Conservation (phyloP, 1,140 invertebrate genomes). For the Drosophila orena region DNA sequence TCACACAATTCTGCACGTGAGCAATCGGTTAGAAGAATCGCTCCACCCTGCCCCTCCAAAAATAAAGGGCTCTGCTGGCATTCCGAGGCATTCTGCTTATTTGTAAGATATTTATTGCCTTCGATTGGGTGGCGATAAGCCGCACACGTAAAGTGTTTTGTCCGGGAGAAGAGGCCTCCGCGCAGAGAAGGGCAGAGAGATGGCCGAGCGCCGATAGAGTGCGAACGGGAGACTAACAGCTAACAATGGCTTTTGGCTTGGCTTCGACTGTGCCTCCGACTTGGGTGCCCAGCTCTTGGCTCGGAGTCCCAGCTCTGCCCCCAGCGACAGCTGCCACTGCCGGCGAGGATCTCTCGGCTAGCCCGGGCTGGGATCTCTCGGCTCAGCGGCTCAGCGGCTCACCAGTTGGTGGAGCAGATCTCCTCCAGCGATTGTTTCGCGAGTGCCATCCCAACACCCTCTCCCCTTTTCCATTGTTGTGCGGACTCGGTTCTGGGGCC, state of each 20-base stretch:
- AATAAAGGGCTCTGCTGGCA: conserved; percentile 39
- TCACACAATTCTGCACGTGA: conserved; percentile 72
- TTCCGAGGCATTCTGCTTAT: conserved; percentile 85
- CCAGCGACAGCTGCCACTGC: conserved; percentile 67
- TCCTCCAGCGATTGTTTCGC: conserved; percentile 38
- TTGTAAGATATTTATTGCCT: conserved; percentile 85
- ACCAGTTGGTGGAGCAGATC: conserved; percentile 36
- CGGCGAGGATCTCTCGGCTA: conserved; percentile 46
- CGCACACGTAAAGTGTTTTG: conserved; percentile 83
- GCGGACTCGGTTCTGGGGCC: conserved; percentile 6
- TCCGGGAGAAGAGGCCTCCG: conserved; percentile 30
- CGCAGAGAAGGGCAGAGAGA: conserved; percentile 34
- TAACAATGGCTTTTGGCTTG: conserved; percentile 51
- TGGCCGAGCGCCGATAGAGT: conserved; percentile 47
- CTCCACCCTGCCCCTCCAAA: not conserved
- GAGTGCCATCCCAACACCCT: conserved; percentile 49
- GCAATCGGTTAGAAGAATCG: conserved; percentile 49
- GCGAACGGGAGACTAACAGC: conserved; percentile 47
- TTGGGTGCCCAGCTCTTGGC: conserved; percentile 1
- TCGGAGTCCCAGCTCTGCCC: conserved; percentile 31
- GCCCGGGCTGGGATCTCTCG: conserved; percentile 15
- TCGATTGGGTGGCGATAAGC: conserved; percentile 83
- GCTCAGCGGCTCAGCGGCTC: not conserved
- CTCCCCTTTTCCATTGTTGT: conserved; percentile 41
- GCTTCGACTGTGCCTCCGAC: not conserved